Evolutionary conservation across 2,888 invertebrate species (phyloP).

Genomic region (Hydriomena furcata): DNA sequence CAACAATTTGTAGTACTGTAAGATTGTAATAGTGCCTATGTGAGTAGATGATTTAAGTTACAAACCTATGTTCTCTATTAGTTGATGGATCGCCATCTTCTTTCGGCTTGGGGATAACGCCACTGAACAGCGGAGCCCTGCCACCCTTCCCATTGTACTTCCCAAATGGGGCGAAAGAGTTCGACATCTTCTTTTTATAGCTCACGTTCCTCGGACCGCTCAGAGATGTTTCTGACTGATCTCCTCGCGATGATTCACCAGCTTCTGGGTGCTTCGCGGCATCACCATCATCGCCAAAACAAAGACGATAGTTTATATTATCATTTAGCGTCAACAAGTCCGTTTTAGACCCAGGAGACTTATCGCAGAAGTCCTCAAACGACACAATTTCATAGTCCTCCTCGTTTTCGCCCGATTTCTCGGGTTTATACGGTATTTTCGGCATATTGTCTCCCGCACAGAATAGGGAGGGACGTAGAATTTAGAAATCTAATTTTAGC

Average conservation of each 20-base stretch:
- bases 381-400: constrained; percentile 82
- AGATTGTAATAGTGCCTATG: too few species aligned
- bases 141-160: constrained; percentile 53
- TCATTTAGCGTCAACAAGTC: constrained; percentile 82
- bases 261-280: constrained; percentile 57
- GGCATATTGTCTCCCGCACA: constrained; percentile 64
- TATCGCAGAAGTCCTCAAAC: constrained; percentile 85
- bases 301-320: constrained; percentile 78
- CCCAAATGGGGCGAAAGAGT: constrained; percentile 70
- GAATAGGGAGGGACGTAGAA: constrained; percentile 16
- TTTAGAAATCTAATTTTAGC: constrained; percentile 41
- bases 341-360: constrained; percentile 75
- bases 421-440: constrained; percentile 74
- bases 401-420: constrained; percentile 65
- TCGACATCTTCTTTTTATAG: constrained; percentile 59
- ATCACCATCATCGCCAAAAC: constrained; percentile 63
- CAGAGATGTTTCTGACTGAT: constrained; percentile 70
- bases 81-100: constrained; percentile 57
- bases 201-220: constrained; percentile 62
- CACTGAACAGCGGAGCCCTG: constrained; percentile 62
- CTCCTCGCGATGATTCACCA: constrained; percentile 64
- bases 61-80: constrained; percentile 66
- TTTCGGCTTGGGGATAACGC: constrained; percentile 63
- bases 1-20: too few species aligned
- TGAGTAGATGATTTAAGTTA: not conserved